Conservation (phyloP, 2,113 vertebrate genomes). For the Platanista minor region DNA sequence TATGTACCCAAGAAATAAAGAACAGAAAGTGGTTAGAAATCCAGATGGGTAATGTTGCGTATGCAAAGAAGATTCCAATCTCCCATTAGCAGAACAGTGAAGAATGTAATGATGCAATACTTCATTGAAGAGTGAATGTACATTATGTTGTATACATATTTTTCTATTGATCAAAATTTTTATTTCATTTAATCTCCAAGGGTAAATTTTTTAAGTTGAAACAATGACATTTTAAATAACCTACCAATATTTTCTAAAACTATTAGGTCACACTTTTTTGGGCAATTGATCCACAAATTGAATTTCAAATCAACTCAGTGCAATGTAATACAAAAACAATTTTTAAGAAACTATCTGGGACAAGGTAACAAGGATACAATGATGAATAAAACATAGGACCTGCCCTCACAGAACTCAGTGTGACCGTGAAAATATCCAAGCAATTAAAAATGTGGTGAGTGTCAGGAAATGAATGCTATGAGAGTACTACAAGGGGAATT, state of each 20-base stretch:
- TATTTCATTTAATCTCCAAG: not conserved
- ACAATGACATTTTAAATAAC: not conserved
- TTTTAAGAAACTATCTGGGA: not conserved
- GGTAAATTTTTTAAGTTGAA: not conserved
- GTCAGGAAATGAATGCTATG: not conserved
- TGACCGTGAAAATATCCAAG: not conserved
- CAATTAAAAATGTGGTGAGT: not conserved
- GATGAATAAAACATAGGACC: not conserved
- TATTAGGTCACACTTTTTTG: not conserved
- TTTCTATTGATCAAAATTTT: not conserved
- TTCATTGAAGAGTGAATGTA: not conserved
- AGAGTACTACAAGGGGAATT: not conserved
- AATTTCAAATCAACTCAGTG: not conserved
- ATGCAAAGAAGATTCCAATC: not conserved
- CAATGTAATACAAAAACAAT: constrained; percentile 12
- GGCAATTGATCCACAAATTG: not conserved
- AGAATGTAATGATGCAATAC: not conserved
- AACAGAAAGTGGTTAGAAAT: not conserved
- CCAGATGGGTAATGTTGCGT: not conserved
- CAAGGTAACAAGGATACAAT: not conserved
- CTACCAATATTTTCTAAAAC: not conserved
- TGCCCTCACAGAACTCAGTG: not conserved
- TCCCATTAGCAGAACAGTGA: not conserved
- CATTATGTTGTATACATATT: not conserved
- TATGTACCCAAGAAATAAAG: not conserved